Evolutionary conservation across 2,888 invertebrate species (phyloP).

Genomic region (Ceramica pisi): DNA sequence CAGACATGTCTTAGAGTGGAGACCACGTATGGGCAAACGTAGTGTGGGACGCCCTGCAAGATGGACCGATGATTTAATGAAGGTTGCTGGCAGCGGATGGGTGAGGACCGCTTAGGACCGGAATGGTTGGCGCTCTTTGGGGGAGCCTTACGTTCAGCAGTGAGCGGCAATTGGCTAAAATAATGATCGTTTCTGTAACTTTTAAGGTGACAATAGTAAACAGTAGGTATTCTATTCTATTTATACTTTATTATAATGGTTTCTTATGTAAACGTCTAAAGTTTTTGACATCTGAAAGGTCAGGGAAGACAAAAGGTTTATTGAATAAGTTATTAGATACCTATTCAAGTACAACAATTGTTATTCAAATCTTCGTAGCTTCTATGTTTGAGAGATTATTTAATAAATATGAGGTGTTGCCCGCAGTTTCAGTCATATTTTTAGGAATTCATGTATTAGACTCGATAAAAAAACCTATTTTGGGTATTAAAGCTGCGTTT

Average conservation of each 20-base stretch:
- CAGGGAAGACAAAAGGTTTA: neutral
- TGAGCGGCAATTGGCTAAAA: too few species aligned
- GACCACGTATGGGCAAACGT: too few species aligned
- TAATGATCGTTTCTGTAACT: too few species aligned
- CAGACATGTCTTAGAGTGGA: too few species aligned
- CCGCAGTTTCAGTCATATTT: neutral
- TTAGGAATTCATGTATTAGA: neutral
- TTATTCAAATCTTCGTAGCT: neutral
- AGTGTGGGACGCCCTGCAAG: too few species aligned
- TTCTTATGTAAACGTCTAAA: slow-evolving; percentile 3
- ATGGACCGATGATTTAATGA: too few species aligned
- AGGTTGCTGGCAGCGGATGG: too few species aligned
- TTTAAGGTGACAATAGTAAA: too few species aligned
- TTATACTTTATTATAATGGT: slow-evolving; percentile 3
- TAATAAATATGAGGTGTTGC: neutral
- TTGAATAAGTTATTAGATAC: slow-evolving; percentile 23
- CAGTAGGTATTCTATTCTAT: too few species aligned
- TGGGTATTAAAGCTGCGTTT: neutral
- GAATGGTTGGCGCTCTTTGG: too few species aligned
- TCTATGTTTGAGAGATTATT: neutral
- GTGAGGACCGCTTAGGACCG: too few species aligned
- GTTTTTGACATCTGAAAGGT: slow-evolving; percentile 17
- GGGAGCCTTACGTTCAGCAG: too few species aligned
- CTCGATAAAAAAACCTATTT: neutral
- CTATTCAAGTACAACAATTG: neutral